A percentile compares a stretch with the other conserved stretches of the same genome.
phyloP scores from a whole-genome alignment of 1,140 invertebrate species.

The Lordiphosa collinella region DNA sequence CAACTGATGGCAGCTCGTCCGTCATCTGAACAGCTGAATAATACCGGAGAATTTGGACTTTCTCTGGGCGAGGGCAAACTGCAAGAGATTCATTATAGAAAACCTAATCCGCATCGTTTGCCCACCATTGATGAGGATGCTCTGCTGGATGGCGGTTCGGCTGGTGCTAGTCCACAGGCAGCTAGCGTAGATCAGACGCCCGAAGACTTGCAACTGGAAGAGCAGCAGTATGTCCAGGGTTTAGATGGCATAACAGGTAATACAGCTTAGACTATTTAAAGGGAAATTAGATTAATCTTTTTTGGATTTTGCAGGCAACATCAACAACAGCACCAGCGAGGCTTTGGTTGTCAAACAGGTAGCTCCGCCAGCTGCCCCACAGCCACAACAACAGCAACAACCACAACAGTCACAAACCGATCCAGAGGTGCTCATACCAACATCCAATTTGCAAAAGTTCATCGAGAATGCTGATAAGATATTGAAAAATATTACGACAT shows the following conservation, averaged over 20 bases:
- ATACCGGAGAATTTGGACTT: slow-evolving; percentile 33
- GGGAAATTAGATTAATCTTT: slow-evolving; percentile 2
- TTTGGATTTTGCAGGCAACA: slow-evolving; percentile 50
- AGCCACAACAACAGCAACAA: slow-evolving; percentile 18
- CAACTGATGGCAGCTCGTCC: slow-evolving; percentile 15
- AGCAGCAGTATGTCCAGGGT: slow-evolving; percentile 65
- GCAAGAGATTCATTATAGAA: slow-evolving; percentile 35
- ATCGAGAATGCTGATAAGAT: slow-evolving; percentile 79
- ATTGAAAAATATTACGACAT: slow-evolving; percentile 66
- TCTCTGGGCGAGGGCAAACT: slow-evolving; percentile 1
- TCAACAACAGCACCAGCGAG: slow-evolving; percentile 60
- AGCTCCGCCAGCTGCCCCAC: slow-evolving; percentile 15
- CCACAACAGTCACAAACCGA: slow-evolving; percentile 44
- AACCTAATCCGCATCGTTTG: slow-evolving; percentile 48
- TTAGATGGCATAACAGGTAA: slow-evolving; percentile 64
- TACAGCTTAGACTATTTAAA: slow-evolving; percentile 20
- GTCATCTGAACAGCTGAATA: slow-evolving; percentile 20
- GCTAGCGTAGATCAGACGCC: slow-evolving; percentile 33
- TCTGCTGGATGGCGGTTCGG: slow-evolving; percentile 56
- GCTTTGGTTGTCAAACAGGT: slow-evolving; percentile 36
- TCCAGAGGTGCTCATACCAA: slow-evolving; percentile 69
- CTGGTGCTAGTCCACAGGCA: slow-evolving; percentile 50
- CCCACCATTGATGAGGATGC: slow-evolving; percentile 75
- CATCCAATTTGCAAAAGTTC: slow-evolving; percentile 78
- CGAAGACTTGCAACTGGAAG: slow-evolving; percentile 39